Base-by-base conservation (phyloP, 2,113 vertebrate species). In the human (Homo sapiens) region DNA sequence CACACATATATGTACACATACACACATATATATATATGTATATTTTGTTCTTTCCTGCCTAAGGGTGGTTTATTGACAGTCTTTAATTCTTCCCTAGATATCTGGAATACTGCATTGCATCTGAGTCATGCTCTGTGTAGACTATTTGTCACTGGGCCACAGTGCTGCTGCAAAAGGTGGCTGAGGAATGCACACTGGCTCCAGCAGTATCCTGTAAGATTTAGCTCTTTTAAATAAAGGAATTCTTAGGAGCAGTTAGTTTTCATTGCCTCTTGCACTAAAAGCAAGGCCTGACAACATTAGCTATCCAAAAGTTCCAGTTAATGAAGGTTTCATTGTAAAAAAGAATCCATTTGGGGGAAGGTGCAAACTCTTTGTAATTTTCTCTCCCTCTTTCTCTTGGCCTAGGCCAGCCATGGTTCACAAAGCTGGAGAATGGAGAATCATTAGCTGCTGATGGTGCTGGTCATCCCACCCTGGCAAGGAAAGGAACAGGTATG, bases 141-240 rank as follows among this genome's bases (percentile, higher is more conserved):
- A 43, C 55, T 20, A 30, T 52, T 50, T 75, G 92, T 92, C 92
- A 61, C 52, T 2, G 18, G 70, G 73, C 40, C 73, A 84, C 10
- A 3, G 64, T 7, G 40, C 40, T 70, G 32, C 79, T 14, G 27
- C 81, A 14, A 50, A 94, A 50, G 23, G 27, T 70, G 16, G 73
- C 35, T 75, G 55, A 80, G 38, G 78, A 94, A 59, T 2, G 25
- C 32, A 70, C 72, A 30, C 5, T 8, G 48, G 35, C n/a, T 16
- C 50, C 70, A 50, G 79, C n/a, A 78, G 75, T 9, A 30, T 52
- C 64, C 38, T 13, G 14, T 68, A 55, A 92, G 70, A 86, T n/a
- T 94, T 87, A 23, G 4, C 25, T 82, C 55, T 66, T 89, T 92
- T 80, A 70, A 66, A 82, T 85, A 95, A 91, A 92, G 55, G 55